A percentile compares a stretch with the other conserved stretches of the same genome.
Evolutionary conservation across 2,888 invertebrate species (phyloP).

Genomic region (Lamellibrachia satsuma): DNA sequence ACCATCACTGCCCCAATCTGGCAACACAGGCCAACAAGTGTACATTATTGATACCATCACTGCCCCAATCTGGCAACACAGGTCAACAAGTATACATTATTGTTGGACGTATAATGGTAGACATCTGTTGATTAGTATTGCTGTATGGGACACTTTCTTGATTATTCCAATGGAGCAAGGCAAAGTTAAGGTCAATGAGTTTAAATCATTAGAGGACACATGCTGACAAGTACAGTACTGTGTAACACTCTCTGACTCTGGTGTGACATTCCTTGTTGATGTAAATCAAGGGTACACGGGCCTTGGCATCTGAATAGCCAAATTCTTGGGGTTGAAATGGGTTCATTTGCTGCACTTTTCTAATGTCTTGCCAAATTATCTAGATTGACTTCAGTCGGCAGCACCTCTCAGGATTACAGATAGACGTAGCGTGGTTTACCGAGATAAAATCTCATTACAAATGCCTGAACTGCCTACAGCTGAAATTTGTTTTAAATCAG

Average conservation of each 20-base stretch:
- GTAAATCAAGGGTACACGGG: neutral
- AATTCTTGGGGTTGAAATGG: neutral
- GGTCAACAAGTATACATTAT: too few relatives aligned
- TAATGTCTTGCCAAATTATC: neutral
- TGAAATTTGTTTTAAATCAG: too few relatives aligned
- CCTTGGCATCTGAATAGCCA: neutral
- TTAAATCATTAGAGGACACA: neutral
- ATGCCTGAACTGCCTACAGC: neutral
- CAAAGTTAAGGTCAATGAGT: neutral
- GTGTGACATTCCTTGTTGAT: neutral
- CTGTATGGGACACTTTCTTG: neutral
- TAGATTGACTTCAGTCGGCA: neutral
- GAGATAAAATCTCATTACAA: neutral
- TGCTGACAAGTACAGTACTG: neutral
- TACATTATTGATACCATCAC: too few relatives aligned
- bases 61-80: too few relatives aligned
- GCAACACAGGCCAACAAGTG: too few relatives aligned
- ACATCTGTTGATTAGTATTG: too few relatives aligned
- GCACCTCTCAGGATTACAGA: neutral
- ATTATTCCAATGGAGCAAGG: neutral
- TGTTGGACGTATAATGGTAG: too few relatives aligned
- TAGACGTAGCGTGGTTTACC: neutral
- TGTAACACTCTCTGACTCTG: neutral
- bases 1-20: too few relatives aligned
- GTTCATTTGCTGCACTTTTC: neutral